These are phyloP conservation scores for Propithecus coquereli DNA, from an alignment of 2,113 vertebrate species.

Conservation along the genomic window DNA sequence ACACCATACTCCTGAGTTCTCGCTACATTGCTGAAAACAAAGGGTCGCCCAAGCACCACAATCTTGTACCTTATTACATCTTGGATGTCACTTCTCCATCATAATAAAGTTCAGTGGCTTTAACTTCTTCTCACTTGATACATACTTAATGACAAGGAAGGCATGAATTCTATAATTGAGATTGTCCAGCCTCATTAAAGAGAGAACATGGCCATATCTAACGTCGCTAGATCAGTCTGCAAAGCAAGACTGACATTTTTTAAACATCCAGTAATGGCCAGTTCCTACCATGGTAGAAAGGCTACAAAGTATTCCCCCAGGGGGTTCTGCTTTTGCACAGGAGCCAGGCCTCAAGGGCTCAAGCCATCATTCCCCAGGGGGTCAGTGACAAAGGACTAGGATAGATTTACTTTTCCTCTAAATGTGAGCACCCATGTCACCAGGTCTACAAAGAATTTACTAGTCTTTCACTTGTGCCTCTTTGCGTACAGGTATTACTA, in stretches of 20 bases:
- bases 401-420: background rate
- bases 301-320: background rate
- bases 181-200: background rate
- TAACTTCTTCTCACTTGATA: background rate
- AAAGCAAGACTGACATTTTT: background rate
- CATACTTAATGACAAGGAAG: background rate
- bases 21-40: background rate
- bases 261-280: background rate
- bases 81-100: background rate
- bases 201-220: background rate
- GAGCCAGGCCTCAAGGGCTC: background rate
- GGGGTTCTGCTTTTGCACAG: background rate
- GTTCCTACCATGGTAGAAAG: background rate
- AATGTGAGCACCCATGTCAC: background rate
- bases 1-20: background rate
- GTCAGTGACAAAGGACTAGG: background rate
- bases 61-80: background rate
- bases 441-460: background rate
- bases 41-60: background rate
- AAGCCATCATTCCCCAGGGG: rapidly evolving
- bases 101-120: background rate
- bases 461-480: background rate
- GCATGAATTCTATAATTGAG: background rate
- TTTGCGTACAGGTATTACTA: background rate
- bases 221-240: background rate